Evolutionary conservation across 2,797 vertebrate species (phyloP), one percentile per base, ranked within the genome.

Genomic region (Dendrocincla tyrannina): DNA sequence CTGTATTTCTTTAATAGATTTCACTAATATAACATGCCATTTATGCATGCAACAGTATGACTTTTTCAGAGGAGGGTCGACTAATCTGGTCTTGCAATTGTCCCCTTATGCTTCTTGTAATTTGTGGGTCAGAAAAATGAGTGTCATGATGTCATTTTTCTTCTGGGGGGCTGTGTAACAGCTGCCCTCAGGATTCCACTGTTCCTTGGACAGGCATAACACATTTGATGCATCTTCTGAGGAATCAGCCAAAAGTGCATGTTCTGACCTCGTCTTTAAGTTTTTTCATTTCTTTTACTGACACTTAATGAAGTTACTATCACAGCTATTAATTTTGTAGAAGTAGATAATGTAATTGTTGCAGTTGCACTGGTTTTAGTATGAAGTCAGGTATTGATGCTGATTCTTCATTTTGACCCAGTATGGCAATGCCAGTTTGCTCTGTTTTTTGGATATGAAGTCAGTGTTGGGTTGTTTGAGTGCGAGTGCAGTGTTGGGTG

Each of bases 251-350:
- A 93, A 85, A 96, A 92, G 78, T 87, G 25, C 74, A 14, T 80
- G 84, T 89, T 94, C 77, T 85, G 88, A 87, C 77, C 75, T 95
- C 72, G 47, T 93, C 89, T 70, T 88, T 83, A 85, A 94, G 84
- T 68, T 72, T 92, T 93, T 94, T 55, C 39, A 49, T 94, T 95
- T 91, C 75, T 56, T 94, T 92, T 87, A 87, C 64, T 89, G 60
- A 49, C 25, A 53, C 20, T 79, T 96, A 92, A 95, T 93, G 80
- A 96, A 95, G 91, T 95, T 80, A 72, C 70, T 91, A 47, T 86
- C 60, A 72, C 28, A 77, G 32, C 60, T 58, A 87, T 95, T 93
- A 95, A 89, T 93, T 93, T 56, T 78, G 10, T 55, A 64, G 64
- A 91, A 93, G 24, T 22, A 89, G 52, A 68, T 94, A 74, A 77